These are phyloP conservation scores for Sebastes jordani DNA, from an alignment of 2,797 vertebrate species.

Conservation along the genomic window DNA sequence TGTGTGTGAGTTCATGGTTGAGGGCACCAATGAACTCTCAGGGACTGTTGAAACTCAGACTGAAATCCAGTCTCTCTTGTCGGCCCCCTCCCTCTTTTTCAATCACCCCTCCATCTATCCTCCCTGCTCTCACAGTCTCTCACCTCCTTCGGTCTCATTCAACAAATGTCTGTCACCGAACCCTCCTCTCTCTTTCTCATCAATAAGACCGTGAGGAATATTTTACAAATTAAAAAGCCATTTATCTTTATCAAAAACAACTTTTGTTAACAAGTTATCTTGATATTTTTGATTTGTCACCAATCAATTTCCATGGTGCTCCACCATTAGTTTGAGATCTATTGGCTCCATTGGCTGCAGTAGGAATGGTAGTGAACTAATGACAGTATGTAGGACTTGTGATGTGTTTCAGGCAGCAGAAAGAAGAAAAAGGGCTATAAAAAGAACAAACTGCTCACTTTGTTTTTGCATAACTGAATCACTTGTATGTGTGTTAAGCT, in stretches of 20 bases:
- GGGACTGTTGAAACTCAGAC: constrained; percentile 1
- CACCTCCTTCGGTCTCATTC: constrained; percentile 37
- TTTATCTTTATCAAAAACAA: constrained; percentile 28
- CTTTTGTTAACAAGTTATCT: constrained; percentile 9
- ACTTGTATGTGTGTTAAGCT: neutral
- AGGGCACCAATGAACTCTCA: constrained; percentile 7
- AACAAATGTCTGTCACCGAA: constrained; percentile 2
- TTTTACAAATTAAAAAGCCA: constrained; percentile 2
- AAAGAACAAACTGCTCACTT: neutral
- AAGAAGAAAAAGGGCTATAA: neutral
- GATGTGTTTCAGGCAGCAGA: neutral
- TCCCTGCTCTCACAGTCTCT: constrained; percentile 6
- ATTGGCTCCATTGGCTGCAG: neutral
- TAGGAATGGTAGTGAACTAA: neutral
- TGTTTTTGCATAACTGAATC: neutral
- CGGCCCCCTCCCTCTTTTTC: neutral
- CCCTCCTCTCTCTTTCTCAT: constrained; percentile 8
- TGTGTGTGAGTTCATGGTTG: constrained; percentile 7
- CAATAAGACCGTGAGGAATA: constrained; percentile 14
- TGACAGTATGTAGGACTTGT: neutral
- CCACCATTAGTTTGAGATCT: constrained; percentile 1
- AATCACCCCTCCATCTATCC: constrained; percentile 10
- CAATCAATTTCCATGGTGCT: neutral
- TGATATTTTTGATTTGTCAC: constrained; percentile 25
- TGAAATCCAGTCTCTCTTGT: constrained; percentile 17